Evolutionary conservation across 2,888 invertebrate species (phyloP).

Genomic region (Uloborus plumipes): DNA sequence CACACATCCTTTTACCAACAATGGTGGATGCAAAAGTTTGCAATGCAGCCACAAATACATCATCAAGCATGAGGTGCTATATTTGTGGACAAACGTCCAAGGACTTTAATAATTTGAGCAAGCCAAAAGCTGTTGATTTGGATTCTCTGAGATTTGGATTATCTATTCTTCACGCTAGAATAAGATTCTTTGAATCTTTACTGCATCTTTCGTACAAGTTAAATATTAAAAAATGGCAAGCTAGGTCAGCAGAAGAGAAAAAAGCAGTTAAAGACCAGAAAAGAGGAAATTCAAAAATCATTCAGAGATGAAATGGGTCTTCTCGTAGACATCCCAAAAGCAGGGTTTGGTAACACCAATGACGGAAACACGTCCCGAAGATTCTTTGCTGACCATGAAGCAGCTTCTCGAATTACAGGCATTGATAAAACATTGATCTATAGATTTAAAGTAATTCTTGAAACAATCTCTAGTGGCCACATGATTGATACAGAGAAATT

Average conservation of each 20-base stretch:
- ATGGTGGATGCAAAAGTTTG: too few species aligned
- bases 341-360: constrained; percentile 9
- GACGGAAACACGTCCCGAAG: constrained; percentile 9
- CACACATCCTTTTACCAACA: too few species aligned
- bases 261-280: not conserved
- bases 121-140: too few species aligned
- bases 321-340: not conserved
- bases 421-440: not conserved
- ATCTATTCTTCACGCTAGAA: too few species aligned
- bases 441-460: constrained; percentile 8
- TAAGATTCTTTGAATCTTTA: too few species aligned
- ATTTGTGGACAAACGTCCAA: too few species aligned
- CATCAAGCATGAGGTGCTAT: too few species aligned
- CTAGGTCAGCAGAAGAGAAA: not conserved
- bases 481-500: constrained; percentile 1
- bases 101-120: too few species aligned
- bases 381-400: constrained; percentile 4
- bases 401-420: not conserved
- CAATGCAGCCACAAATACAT: too few species aligned
- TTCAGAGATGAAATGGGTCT: constrained; percentile 7
- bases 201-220: constrained; percentile 2
- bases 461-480: constrained; percentile 6
- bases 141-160: too few species aligned
- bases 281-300: not conserved
- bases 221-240: constrained; percentile 11